These are phyloP conservation scores for Cerceris ruficornis DNA, from an alignment of 2,888 invertebrate genomes.

Conservation along the genomic window DNA sequence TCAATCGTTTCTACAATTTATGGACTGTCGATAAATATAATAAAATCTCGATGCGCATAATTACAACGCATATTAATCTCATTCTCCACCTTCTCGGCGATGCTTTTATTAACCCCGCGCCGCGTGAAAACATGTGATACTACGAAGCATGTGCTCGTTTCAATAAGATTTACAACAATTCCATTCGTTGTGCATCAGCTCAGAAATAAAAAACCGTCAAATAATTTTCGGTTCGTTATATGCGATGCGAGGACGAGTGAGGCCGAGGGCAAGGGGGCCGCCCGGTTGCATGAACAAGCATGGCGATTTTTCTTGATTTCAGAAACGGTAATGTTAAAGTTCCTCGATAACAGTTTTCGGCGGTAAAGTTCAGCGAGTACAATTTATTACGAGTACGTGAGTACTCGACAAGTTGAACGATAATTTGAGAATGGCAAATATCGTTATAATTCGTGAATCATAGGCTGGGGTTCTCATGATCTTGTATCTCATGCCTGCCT, in stretches of 20 bases:
- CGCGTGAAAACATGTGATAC: not conserved
- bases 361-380: slow-evolving; percentile 1
- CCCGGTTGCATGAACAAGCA: slow-evolving; percentile 69
- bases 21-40: too few relatives aligned
- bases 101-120: slow-evolving; percentile 8
- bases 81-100: not conserved
- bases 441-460: slow-evolving; percentile 21
- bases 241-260: slow-evolving; percentile 44
- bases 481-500: slow-evolving; percentile 38
- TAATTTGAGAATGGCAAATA: slow-evolving; percentile 5
- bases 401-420: not conserved
- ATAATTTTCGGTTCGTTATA: slow-evolving; percentile 29
- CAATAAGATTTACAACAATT: slow-evolving; percentile 8
- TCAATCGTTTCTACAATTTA: too few relatives aligned
- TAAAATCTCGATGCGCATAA: too few relatives aligned
- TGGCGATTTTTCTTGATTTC: slow-evolving; percentile 69
- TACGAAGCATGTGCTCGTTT: slow-evolving; percentile 33
- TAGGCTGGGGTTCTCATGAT: slow-evolving; percentile 7
- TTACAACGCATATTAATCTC: not conserved
- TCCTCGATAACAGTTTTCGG: slow-evolving; percentile 6
- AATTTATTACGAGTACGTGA: not conserved
- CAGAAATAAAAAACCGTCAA: slow-evolving; percentile 32
- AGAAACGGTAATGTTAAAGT: slow-evolving; percentile 45
- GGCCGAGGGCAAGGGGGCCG: slow-evolving; percentile 62
- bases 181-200: not conserved